Evolutionary conservation across 2,888 invertebrate genomes (phyloP), one percentile per base, ranked within the genome.

Genomic region (Latheticus oryzae): DNA sequence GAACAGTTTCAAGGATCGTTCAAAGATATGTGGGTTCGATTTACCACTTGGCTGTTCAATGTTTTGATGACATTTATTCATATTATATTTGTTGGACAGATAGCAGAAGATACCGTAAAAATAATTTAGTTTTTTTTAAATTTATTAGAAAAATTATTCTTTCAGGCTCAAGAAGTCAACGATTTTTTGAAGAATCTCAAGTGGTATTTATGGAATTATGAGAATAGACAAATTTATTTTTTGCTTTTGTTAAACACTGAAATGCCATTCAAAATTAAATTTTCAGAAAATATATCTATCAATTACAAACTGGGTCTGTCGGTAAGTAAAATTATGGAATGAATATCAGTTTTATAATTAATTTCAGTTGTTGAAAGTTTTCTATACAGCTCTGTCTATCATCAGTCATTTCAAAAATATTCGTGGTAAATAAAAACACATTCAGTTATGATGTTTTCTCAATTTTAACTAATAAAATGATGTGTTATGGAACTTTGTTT

Each of bases 1-100:
- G n/a, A n/a, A n/a, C n/a, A 26, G 26, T 26, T 26, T 26, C 3
- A 26, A n/a, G 26, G 26, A 26, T 26, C 9, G 5, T 26, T 26
- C 26, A 4, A 26, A 8, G 11, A 26, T 1, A 4, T 8, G 11
- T 26, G 11, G 8, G 9, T 11, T 2, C 26, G 26, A 3, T 8
- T 26, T 2, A 11, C 11, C 1, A 7, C 26, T 26, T 26, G 8
- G n/a, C 9, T 26, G 1, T 11, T 26, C 5, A 7, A 8, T 1
- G n/a, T 11, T 2, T 8, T 2, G 2, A 8, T 26, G 8, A 26
- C 9, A 11, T 26, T 26, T 26, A 8, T n/a, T 2, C 26, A 26
- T 8, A n/a, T n/a, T 8, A 2, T 26, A 11, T 4, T n/a, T 4
- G 26, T 11, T 7, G 26, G 26, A 7, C 26, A 26, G 11, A 2